These are phyloP conservation scores for Peromyscus melanophrys DNA, from an alignment of 2,797 vertebrate genomes.

Conservation along the genomic window DNA sequence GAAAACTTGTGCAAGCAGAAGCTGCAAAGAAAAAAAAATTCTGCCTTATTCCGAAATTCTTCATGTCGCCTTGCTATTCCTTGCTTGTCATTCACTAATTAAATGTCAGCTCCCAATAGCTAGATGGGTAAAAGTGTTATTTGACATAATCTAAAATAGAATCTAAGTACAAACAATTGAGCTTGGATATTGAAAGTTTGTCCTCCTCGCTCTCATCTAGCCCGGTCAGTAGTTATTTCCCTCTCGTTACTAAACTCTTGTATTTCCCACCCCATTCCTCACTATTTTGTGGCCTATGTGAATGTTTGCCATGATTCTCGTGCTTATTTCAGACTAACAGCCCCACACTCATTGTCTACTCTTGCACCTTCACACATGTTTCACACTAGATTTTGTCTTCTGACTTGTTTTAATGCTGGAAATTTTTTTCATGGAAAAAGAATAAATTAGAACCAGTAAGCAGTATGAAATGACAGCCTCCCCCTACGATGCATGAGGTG, in stretches of 20 bases:
- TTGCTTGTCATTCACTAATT: constrained; percentile 74
- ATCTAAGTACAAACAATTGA: constrained; percentile 58
- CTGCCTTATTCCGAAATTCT: constrained; percentile 58
- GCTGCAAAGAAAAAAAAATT: constrained; percentile 17
- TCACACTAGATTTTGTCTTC: neutral
- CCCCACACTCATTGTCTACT: neutral
- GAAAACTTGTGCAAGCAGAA: constrained; percentile 39
- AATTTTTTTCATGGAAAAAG: neutral
- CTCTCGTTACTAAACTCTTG: neutral
- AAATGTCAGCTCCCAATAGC: constrained; percentile 68
- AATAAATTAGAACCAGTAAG: neutral
- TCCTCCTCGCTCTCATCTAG: neutral
- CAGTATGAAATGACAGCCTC: neutral
- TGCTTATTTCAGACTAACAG: neutral
- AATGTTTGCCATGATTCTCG: neutral
- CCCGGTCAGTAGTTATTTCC: neutral
- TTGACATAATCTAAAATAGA: constrained; percentile 78
- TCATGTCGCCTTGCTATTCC: constrained; percentile 57
- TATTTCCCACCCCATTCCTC: neutral
- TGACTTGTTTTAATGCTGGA: constrained; percentile 8
- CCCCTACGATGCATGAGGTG: neutral
- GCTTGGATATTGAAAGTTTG: constrained; percentile 1
- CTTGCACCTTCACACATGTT: neutral
- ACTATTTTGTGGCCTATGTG: neutral
- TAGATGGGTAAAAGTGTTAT: constrained; percentile 47